phyloP scores from a whole-genome alignment of 92 coral and sea anemone species.

The Palythoa heliodiscus region DNA sequence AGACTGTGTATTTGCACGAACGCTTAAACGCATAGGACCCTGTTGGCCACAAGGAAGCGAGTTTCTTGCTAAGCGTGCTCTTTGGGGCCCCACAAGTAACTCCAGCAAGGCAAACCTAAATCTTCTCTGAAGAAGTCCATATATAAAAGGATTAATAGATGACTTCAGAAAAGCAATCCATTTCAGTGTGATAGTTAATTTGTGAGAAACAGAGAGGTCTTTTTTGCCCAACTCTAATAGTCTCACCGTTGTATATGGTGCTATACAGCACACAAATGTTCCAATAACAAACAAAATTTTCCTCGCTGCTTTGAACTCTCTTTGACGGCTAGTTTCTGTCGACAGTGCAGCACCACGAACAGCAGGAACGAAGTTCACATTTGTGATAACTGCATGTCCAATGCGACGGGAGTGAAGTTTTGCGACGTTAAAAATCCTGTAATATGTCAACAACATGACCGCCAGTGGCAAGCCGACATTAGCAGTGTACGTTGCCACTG shows the following conservation, averaged over 20 bases:
- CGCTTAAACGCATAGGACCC: slow-evolving; percentile 64
- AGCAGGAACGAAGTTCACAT: slow-evolving; percentile 75
- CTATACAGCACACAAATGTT: slow-evolving; percentile 90
- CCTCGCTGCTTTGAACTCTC: slow-evolving; percentile 95
- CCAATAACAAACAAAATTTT: slow-evolving; percentile 96
- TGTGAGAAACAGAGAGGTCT: slow-evolving; percentile 50
- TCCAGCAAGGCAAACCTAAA: slow-evolving; percentile 84
- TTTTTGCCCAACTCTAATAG: slow-evolving; percentile 65
- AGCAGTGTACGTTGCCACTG: slow-evolving; percentile 71
- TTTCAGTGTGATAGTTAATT: slow-evolving; percentile 73
- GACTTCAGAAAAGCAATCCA: slow-evolving; percentile 94
- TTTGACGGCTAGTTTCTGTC: slow-evolving; percentile 88
- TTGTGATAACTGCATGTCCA: slow-evolving; percentile 92
- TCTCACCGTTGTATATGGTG: slow-evolving; percentile 85
- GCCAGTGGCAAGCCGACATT: slow-evolving; percentile 83
- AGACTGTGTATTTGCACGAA: slow-evolving; percentile 75
- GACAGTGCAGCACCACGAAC: slow-evolving; percentile 66
- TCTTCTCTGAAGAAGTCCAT: slow-evolving; percentile 89
- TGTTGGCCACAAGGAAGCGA: slow-evolving; percentile 72
- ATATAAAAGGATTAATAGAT: slow-evolving; percentile 89
- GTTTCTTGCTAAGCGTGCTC: slow-evolving; percentile 81
- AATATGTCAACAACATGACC: slow-evolving; percentile 81
- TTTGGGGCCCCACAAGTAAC: slow-evolving; percentile 77
- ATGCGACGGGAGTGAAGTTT: slow-evolving; percentile 89
- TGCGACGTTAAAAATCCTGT: slow-evolving; percentile 92